Conservation (phyloP, 1,140 invertebrate species). For the Pseudomyrmex sp. region DNA sequence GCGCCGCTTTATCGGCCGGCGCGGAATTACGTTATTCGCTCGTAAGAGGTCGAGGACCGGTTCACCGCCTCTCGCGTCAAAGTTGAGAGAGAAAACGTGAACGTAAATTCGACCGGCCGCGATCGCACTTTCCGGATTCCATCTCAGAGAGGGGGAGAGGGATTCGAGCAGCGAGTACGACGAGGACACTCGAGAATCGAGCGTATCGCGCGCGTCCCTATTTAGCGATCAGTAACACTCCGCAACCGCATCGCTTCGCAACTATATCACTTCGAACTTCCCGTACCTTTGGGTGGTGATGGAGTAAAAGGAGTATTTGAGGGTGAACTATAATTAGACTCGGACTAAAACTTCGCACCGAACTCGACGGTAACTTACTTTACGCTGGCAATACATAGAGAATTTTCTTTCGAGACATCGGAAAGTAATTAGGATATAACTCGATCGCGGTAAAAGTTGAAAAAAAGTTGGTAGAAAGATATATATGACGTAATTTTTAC, state of each 20-base stretch:
- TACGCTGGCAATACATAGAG: not conserved
- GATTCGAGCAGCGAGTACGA: slow-evolving; percentile 1
- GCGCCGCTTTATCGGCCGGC: slow-evolving; percentile 32
- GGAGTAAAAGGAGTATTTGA: not conserved
- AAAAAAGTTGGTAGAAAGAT: no score
- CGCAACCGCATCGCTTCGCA: not conserved
- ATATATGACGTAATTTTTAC: no score
- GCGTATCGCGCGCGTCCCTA: not conserved
- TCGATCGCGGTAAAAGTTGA: no score
- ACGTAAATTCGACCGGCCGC: slow-evolving; percentile 34
- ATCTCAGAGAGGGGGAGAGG: not conserved
- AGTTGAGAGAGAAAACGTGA: slow-evolving; percentile 31
- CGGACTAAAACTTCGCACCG: not conserved
- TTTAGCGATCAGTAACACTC: slow-evolving; percentile 10
- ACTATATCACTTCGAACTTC: not conserved
- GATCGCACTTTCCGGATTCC: slow-evolving; percentile 46
- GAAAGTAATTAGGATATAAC: not conserved
- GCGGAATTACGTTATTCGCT: slow-evolving; percentile 44
- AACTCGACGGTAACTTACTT: slow-evolving; percentile 14
- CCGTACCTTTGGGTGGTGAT: not conserved
- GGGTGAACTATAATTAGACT: slow-evolving; percentile 11
- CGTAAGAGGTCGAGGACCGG: slow-evolving; percentile 37
- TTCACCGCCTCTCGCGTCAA: slow-evolving; percentile 14
- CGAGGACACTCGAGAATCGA: slow-evolving; percentile 39
- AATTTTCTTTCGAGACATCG: not conserved